A percentile compares a stretch with the other conserved stretches of the same genome.
Conservation (phyloP, 1,140 invertebrate species). For the Lethrus apterus region DNA sequence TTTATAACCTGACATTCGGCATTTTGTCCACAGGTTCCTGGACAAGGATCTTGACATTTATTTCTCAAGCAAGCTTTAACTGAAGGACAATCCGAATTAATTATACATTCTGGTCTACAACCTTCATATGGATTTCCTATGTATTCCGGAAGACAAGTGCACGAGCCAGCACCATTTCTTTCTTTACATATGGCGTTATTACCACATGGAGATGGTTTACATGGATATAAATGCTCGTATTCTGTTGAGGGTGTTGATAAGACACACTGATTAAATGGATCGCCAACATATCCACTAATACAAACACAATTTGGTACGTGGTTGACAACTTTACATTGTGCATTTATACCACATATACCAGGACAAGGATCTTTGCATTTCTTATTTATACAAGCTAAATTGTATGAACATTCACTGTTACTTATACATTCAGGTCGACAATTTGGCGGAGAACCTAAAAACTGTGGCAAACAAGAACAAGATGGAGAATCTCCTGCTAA, state of each 20-base stretch:
- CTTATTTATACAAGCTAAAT: slow-evolving; percentile 57
- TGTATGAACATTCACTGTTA: slow-evolving; percentile 60
- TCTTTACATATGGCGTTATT: slow-evolving; percentile 67
- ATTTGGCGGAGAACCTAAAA: slow-evolving; percentile 61
- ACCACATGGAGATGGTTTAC: slow-evolving; percentile 71
- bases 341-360: slow-evolving; percentile 58
- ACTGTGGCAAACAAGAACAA: slow-evolving; percentile 60
- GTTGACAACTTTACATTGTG: slow-evolving; percentile 48
- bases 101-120: slow-evolving; percentile 61
- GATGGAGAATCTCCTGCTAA: slow-evolving; percentile 50
- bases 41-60: slow-evolving; percentile 64
- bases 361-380: slow-evolving; percentile 63
- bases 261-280: slow-evolving; percentile 53
- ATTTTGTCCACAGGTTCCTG: slow-evolving; percentile 61
- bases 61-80: slow-evolving; percentile 63
- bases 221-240: slow-evolving; percentile 45
- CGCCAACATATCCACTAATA: slow-evolving; percentile 49
- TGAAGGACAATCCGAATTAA: slow-evolving; percentile 64
- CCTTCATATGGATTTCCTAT: slow-evolving; percentile 55
- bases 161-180: slow-evolving; percentile 52
- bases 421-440: slow-evolving; percentile 67
- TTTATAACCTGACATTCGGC: slow-evolving; percentile 66
- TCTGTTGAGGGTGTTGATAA: not conserved
- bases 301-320: slow-evolving; percentile 50
- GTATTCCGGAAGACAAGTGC: slow-evolving; percentile 57